Evolutionary conservation across 2,113 vertebrate species (phyloP).

Genomic region (Mesoclemmys tuberculata): DNA sequence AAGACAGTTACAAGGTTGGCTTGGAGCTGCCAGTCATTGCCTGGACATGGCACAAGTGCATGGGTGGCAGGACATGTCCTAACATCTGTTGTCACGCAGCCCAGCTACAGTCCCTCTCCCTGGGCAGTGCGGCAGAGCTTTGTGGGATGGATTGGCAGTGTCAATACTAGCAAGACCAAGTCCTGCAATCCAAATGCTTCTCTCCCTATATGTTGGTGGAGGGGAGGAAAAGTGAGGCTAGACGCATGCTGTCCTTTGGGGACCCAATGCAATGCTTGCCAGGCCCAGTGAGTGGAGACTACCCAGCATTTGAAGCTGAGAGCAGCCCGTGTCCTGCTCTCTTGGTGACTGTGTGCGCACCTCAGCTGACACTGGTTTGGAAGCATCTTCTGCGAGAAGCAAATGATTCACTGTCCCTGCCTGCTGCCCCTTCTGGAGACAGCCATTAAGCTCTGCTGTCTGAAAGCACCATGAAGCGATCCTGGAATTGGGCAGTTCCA

Average conservation of each 20-base stretch:
- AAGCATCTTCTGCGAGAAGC: not conserved
- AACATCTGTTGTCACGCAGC: not conserved
- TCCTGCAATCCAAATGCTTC: not conserved
- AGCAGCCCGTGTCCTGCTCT: not conserved
- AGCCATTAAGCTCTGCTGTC: not conserved
- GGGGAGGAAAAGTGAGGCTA: not conserved
- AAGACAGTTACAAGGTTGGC: not conserved
- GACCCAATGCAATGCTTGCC: rapidly evolving
- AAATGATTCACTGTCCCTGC: not conserved
- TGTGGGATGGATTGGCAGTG: not conserved
- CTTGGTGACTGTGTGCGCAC: not conserved
- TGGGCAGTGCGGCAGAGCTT: not conserved
- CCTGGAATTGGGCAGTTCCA: not conserved
- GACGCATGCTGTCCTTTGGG: rapidly evolving
- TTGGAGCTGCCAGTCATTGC: not conserved
- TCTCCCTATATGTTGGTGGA: rapidly evolving
- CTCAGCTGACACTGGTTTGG: not conserved
- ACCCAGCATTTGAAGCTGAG: not conserved
- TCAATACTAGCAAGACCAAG: not conserved
- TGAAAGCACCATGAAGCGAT: not conserved
- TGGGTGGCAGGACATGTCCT: not conserved
- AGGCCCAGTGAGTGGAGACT: not conserved
- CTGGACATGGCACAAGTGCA: not conserved
- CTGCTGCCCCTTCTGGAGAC: not conserved
- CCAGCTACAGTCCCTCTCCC: not conserved